Percentiles rank a stretch among this genome's conserved stretches.
Conservation (phyloP, 2,888 invertebrate genomes). For the Scaeva pyrastri region DNA sequence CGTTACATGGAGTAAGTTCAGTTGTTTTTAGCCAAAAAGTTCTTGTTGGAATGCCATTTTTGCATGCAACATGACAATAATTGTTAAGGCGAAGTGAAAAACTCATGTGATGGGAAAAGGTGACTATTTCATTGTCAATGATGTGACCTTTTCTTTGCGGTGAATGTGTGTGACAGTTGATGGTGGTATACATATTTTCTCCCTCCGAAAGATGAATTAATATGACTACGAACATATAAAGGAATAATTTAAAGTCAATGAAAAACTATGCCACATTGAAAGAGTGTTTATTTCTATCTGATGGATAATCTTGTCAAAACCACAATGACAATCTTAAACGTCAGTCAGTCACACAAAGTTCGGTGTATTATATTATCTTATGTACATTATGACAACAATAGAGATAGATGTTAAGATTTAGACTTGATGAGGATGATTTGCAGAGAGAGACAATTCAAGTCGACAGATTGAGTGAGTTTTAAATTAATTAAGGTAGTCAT, state of each 20-base stretch:
- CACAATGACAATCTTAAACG: slow-evolving; percentile 51
- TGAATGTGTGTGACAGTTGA: not conserved
- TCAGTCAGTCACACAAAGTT: slow-evolving; percentile 15
- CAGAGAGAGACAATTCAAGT: slow-evolving; percentile 43
- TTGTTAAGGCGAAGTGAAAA: slow-evolving; percentile 16
- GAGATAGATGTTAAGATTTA: slow-evolving; percentile 48
- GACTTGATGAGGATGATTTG: slow-evolving; percentile 1
- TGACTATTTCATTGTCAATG: slow-evolving; percentile 69
- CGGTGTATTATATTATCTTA: not conserved
- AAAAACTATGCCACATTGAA: slow-evolving; percentile 56
- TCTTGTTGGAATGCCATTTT: slow-evolving; percentile 34
- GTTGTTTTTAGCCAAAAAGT: slow-evolving; percentile 36
- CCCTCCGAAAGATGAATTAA: slow-evolving; percentile 45
- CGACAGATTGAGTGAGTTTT: slow-evolving; percentile 47
- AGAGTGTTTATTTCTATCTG: slow-evolving; percentile 26
- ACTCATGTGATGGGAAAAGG: slow-evolving; percentile 33
- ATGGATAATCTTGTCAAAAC: slow-evolving; percentile 52
- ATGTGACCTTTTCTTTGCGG: slow-evolving; percentile 66
- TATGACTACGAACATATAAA: not conserved
- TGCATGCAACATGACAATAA: slow-evolving; percentile 9
- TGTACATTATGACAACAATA: slow-evolving; percentile 59
- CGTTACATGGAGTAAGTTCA: slow-evolving; percentile 23
- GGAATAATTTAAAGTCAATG: not conserved
- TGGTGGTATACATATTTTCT: slow-evolving; percentile 52
- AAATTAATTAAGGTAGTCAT: slow-evolving; percentile 38